These are phyloP conservation scores for Betta splendens DNA, from an alignment of 2,797 vertebrate species.

Conservation along the genomic window DNA sequence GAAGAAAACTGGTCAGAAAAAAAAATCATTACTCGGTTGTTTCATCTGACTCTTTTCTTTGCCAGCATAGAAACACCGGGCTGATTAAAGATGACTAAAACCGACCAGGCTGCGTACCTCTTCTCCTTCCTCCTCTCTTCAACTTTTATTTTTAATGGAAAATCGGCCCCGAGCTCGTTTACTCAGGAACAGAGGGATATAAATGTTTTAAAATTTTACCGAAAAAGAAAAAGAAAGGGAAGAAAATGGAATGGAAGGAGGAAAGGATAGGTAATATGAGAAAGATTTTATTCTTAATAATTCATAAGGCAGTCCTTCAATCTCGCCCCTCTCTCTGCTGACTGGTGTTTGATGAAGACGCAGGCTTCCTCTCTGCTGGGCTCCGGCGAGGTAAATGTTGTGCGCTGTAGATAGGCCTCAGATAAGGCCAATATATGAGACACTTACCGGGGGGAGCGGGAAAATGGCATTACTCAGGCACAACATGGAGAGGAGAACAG, in stretches of 20 bases:
- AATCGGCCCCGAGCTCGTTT: constrained; percentile 83
- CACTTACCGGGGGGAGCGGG: constrained; percentile 55
- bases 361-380: constrained; percentile 77
- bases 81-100: constrained; percentile 85
- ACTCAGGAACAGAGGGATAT: constrained; percentile 84
- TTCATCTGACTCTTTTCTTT: constrained; percentile 81
- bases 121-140: constrained; percentile 75
- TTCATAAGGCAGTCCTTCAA: constrained; percentile 85
- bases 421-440: constrained; percentile 72
- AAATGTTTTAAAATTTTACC: constrained; percentile 86
- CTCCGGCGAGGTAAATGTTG: constrained; percentile 71
- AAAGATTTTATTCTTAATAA: constrained; percentile 91
- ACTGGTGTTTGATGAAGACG: constrained; percentile 87
- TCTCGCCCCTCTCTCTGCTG: constrained; percentile 78
- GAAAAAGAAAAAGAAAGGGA: constrained; percentile 71
- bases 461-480: constrained; percentile 61
- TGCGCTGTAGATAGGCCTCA: constrained; percentile 63
- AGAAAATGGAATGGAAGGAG: constrained; percentile 82
- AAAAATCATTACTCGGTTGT: constrained; percentile 78
- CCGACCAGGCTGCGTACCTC: constrained; percentile 53
- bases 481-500: constrained; percentile 41
- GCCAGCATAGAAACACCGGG: constrained; percentile 72
- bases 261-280: constrained; percentile 81
- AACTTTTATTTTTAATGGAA: constrained; percentile 89
- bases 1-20: constrained; percentile 71